Percentiles rank a stretch among this genome's conserved stretches.
Evolutionary conservation across 2,797 vertebrate species (phyloP).

Genomic region (Moxostoma hubbsi): DNA sequence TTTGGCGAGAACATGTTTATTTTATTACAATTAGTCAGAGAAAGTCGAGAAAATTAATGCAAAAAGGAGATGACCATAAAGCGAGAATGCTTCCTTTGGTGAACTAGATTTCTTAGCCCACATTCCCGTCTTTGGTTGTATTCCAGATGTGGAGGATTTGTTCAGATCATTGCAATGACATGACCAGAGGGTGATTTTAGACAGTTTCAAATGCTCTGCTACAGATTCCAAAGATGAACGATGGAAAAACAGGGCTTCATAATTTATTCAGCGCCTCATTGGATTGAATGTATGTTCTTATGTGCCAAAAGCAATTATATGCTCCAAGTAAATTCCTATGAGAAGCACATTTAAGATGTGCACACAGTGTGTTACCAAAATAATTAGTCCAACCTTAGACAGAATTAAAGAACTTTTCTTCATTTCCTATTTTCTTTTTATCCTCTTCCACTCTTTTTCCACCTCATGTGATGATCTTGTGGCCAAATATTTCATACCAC

Average conservation of each 20-base stretch:
- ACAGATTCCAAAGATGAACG: constrained; percentile 39
- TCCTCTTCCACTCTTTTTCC: background rate
- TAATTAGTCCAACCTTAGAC: constrained; percentile 23
- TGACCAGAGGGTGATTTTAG: constrained; percentile 47
- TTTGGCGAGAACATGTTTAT: constrained; percentile 31
- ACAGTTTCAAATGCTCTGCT: background rate
- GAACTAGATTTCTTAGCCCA: constrained; percentile 34
- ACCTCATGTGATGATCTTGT: background rate
- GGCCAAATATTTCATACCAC: background rate
- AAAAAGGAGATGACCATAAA: constrained; percentile 27
- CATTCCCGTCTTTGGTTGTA: constrained; percentile 30
- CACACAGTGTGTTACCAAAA: constrained; percentile 27
- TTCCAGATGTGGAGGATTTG: constrained; percentile 53
- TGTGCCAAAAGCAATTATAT: constrained; percentile 55
- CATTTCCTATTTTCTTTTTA: constrained; percentile 1
- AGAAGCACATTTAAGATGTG: constrained; percentile 46
- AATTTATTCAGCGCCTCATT: constrained; percentile 57
- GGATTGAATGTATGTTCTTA: constrained; percentile 49
- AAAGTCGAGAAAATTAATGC: constrained; percentile 2
- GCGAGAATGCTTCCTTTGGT: background rate
- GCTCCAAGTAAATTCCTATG: constrained; percentile 47
- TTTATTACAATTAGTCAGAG: constrained; percentile 41
- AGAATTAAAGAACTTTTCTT: background rate
- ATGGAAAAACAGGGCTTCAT: constrained; percentile 52
- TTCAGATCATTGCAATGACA: constrained; percentile 49